phyloP scores from a whole-genome alignment of 2,113 vertebrate species.

The Anhinga anhinga region DNA sequence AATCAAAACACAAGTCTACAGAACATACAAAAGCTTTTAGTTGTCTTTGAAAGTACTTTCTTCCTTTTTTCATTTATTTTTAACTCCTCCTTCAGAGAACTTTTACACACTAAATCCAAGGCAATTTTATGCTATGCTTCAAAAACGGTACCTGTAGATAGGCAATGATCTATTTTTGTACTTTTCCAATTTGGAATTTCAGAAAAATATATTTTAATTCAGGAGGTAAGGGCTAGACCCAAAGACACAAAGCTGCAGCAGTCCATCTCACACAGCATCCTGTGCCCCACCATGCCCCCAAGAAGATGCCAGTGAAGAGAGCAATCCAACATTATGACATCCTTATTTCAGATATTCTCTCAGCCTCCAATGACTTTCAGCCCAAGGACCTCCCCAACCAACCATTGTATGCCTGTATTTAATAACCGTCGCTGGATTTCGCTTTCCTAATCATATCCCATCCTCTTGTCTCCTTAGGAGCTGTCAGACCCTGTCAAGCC shows the following conservation, averaged over 20 bases:
- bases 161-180: not conserved
- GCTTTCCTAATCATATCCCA: not conserved
- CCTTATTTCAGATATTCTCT: not conserved
- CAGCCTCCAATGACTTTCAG: not conserved
- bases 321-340: not conserved
- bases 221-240: not conserved
- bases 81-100: not conserved
- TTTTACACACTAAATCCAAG: not conserved
- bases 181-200: not conserved
- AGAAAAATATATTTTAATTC: not conserved
- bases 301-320: not conserved
- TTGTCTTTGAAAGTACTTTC: not conserved
- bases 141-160: not conserved
- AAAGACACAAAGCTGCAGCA: not conserved
- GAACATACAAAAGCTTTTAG: not conserved
- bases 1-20: not conserved
- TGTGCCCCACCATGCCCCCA: not conserved
- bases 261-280: not conserved
- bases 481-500: fast-evolving
- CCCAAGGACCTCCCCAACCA: not conserved
- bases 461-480: not conserved
- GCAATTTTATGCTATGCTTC: not conserved
- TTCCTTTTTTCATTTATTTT: not conserved
- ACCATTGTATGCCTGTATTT: not conserved
- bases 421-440: not conserved